A percentile compares a stretch with the other conserved stretches of the same genome.
Evolutionary conservation across 2,113 vertebrate genomes (phyloP).

Genomic region (Menura novaehollandiae): DNA sequence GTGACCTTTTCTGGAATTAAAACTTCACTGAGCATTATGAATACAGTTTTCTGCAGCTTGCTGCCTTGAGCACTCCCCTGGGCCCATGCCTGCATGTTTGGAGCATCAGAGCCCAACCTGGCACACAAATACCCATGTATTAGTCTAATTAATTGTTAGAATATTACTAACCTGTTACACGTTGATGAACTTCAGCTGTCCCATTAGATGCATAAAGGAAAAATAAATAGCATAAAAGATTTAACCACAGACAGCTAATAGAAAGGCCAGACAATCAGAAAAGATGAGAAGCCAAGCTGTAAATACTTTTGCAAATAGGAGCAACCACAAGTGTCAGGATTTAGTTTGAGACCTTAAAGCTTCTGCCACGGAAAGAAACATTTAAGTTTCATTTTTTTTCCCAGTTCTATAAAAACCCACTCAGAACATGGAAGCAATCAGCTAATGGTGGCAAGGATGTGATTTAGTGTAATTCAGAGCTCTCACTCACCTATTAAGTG

Average conservation of each 20-base stretch:
- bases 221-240: slow-evolving; percentile 65
- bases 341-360: slow-evolving; percentile 14
- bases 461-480: slow-evolving; percentile 63
- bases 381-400: background rate
- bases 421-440: slow-evolving; percentile 71
- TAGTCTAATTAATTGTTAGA: slow-evolving; percentile 24
- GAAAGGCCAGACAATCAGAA: background rate
- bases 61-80: background rate
- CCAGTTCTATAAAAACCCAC: slow-evolving; percentile 53
- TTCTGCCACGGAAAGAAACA: background rate
- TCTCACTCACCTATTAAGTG: slow-evolving; percentile 59
- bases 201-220: slow-evolving; percentile 77
- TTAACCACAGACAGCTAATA: slow-evolving; percentile 30
- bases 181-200: slow-evolving; percentile 70
- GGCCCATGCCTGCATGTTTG: background rate
- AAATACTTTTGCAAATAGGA: slow-evolving; percentile 17
- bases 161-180: slow-evolving; percentile 72
- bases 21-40: background rate
- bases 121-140: background rate
- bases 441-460: slow-evolving; percentile 68
- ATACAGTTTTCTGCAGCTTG: background rate
- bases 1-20: background rate
- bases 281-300: slow-evolving; percentile 22
- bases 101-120: background rate
- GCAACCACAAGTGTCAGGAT: background rate